Evolutionary conservation across 2,113 vertebrate species (phyloP), one percentile per base, ranked within the genome.

Genomic region (Semnornis frantzii): DNA sequence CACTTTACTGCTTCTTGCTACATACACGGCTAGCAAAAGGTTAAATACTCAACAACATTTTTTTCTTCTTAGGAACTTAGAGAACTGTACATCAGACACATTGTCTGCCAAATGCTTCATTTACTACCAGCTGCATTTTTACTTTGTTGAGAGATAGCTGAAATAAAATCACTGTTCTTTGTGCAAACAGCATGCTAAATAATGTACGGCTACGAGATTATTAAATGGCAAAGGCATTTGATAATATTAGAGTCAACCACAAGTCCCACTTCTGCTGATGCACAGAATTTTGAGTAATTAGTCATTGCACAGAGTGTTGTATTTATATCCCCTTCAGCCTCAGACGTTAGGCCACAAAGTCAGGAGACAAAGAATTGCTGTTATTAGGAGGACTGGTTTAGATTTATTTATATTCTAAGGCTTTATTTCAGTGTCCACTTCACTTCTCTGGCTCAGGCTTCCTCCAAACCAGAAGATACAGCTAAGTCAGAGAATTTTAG

Each of bases 261-360:
- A 98, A 97, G 96, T 96, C 94, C 96, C 95, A 96, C 96, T 97
- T 98, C 95, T 98, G 98, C 98, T 97, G 97, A 98, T 95, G 95
- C 95, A 96, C 95, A 97, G 86, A 97, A 95, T 97, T 97, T 96
- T 97, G 93, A 96, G 97, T 92, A 96, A 97, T 98, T 97, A 97
- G 97, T 98, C 97, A 98, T 76, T 97, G 97, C 96, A 94, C 85
- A 86, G 96, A 96, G 96, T 94, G 96, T 94, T 94, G 94, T 97
- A 97, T 97, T 97, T 97, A 96, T 97, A 97, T 97, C 95, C 94
- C 82, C 95, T 90, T 96, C 95, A 95, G 93, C 96, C 95, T 85
- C 89, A 97, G 96, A 98, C 96, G 97, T 98, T 98, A 97, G 97
- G 97, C 97, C 98, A 97, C 97, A 98, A 96, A 97, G 90, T 97